Evolutionary conservation across 2,888 invertebrate genomes (phyloP).

Genomic region (Phaedon cochleariae): DNA sequence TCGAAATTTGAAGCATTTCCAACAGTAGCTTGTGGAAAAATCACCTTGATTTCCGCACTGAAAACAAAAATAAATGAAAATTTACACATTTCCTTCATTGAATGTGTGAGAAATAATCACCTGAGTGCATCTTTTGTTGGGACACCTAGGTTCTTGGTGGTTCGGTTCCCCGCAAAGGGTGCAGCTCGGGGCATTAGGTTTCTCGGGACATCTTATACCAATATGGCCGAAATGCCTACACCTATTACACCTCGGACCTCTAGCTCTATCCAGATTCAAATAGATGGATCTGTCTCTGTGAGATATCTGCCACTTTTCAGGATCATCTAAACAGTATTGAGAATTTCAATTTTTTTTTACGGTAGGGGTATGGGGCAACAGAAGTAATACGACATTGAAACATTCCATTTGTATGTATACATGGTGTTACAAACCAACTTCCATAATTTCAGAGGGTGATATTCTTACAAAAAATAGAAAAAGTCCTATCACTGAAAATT

Average conservation of each 20-base stretch:
- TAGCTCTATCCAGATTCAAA: constrained; percentile 29
- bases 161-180: constrained; percentile 74
- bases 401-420: no score
- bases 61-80: constrained; percentile 54
- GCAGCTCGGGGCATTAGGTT: constrained; percentile 64
- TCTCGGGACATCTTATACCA: constrained; percentile 67
- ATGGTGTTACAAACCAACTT: no score
- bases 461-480: no score
- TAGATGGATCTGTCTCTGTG: constrained; percentile 48
- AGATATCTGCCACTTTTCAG: constrained; percentile 65
- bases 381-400: no score
- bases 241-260: constrained; percentile 66
- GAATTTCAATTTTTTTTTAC: no score
- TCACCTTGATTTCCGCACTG: constrained; percentile 74
- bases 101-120: constrained; percentile 60
- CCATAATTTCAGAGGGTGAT: no score
- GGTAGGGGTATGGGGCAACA: no score
- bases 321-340: constrained; percentile 63
- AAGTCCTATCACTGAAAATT: no score
- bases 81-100: constrained; percentile 1
- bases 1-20: constrained; percentile 67
- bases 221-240: constrained; percentile 74
- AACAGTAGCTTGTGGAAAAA: constrained; percentile 68
- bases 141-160: constrained; percentile 74
- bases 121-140: constrained; percentile 74